Evolutionary conservation across 2,888 invertebrate species (phyloP), one percentile per base, ranked within the genome.

Genomic region (Xestobium rufovillosum): DNA sequence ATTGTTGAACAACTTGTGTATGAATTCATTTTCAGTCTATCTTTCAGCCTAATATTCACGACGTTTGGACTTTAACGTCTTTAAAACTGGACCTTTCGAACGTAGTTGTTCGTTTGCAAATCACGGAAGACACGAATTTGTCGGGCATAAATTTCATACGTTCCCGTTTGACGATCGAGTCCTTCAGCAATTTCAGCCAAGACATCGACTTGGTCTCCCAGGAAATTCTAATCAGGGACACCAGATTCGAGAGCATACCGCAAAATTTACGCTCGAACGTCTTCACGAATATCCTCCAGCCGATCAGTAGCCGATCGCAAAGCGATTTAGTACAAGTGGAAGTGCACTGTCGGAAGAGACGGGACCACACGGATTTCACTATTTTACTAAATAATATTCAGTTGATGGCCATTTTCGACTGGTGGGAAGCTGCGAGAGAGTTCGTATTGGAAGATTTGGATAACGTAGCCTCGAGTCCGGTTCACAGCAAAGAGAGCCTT

Each of bases 371-470:
- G 0, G 82, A 87, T 47, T 89, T 90, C 54, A 92, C 91, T 2
- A 80, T 95, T 43, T 70, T 95, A 29, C 70, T 96, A 35, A 94
- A 95, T 68, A 91, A 91, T 61, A 94, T 95, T 91, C 73, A 94
- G 25, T 68, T 96, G 38, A 90, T 95, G 77, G 87, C 89, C 1
- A 83, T 95, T 44, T 72, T 94, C 51, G 92, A 94, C 66, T 96
- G 94, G 89, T 84, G 94, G 78, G 82, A 90, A 61, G 76, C 81
- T 4, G 78, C 88, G 1, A 71, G 78, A 49, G 82, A 86, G 56
- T 95, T 90, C 65, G 70, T 95, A 34, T 70, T 79, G 48, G 57
- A 61, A 49, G 55, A 62, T 38, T 55, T 62, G 25, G 53, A 60
- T 36, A 55, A 55, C 23, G 50, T 52, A 4, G 47, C 51, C 16